These are phyloP conservation scores for Poecilus cupreus DNA, from an alignment of 2,888 invertebrate genomes.

Conservation along the genomic window DNA sequence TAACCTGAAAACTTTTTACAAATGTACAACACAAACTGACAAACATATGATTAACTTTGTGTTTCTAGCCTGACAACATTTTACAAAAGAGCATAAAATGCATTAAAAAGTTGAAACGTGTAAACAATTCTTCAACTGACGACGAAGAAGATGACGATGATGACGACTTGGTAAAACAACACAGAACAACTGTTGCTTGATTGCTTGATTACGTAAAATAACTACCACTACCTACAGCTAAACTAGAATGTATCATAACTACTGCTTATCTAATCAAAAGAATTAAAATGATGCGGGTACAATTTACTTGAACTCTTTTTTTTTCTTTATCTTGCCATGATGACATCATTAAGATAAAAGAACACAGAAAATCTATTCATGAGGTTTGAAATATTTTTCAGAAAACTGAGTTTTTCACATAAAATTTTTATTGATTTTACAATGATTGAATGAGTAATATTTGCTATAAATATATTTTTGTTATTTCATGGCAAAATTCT, in stretches of 20 bases:
- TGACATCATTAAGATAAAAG: constrained; percentile 11
- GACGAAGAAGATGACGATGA: constrained; percentile 77
- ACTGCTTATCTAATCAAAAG: constrained; percentile 30
- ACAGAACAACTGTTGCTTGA: constrained; percentile 1
- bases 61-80: constrained; percentile 77
- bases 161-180: constrained; percentile 73
- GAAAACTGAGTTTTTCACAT: not conserved
- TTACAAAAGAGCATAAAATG: constrained; percentile 76
- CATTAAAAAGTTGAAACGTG: constrained; percentile 75
- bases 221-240: not conserved
- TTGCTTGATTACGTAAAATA: constrained; percentile 2
- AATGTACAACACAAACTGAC: no score
- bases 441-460: not conserved
- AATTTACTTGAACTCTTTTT: not conserved
- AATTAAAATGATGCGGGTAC: constrained; percentile 39
- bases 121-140: constrained; percentile 73
- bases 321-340: constrained; percentile 23
- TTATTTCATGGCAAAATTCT: not conserved
- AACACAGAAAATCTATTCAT: not conserved
- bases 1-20: not conserved
- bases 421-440: not conserved
- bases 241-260: constrained; percentile 4
- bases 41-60: constrained; percentile 1
- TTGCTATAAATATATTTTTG: not conserved
- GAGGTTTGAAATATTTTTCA: not conserved